phyloP scores from a whole-genome alignment of 2,113 vertebrate species.

The Pteronura brasiliensis region DNA sequence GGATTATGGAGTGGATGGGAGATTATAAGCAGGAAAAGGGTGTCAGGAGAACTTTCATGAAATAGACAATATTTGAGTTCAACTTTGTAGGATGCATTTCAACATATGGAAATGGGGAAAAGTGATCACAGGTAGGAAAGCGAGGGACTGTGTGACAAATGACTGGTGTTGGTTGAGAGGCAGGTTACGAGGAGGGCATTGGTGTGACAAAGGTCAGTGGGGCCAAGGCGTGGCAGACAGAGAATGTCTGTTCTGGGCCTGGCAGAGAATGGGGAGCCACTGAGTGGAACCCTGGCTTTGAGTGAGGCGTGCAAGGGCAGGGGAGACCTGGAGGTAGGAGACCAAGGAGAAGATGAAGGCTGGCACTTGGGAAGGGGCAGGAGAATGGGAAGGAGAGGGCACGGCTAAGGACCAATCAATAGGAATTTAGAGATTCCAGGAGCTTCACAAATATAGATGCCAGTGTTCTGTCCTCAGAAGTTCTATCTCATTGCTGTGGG shows the following conservation, averaged over 20 bases:
- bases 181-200: not conserved
- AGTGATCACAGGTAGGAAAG: not conserved
- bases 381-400: not conserved
- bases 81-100: not conserved
- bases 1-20: not conserved
- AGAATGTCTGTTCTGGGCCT: no score
- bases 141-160: not conserved
- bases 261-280: not conserved
- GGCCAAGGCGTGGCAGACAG: not conserved
- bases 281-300: not conserved
- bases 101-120: not conserved
- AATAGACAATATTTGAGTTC: not conserved
- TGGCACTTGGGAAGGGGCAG: not conserved
- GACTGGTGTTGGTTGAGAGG: not conserved
- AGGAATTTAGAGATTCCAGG: not conserved
- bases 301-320: accelerated
- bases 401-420: not conserved
- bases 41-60: not conserved
- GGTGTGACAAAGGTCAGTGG: not conserved
- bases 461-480: not conserved
- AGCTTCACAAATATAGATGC: not conserved
- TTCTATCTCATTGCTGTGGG: not conserved
- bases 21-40: not conserved
- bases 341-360: not conserved
- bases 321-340: not conserved